Base-by-base conservation (phyloP, 2,888 invertebrate species). In the Drosophila macrospina region DNA sequence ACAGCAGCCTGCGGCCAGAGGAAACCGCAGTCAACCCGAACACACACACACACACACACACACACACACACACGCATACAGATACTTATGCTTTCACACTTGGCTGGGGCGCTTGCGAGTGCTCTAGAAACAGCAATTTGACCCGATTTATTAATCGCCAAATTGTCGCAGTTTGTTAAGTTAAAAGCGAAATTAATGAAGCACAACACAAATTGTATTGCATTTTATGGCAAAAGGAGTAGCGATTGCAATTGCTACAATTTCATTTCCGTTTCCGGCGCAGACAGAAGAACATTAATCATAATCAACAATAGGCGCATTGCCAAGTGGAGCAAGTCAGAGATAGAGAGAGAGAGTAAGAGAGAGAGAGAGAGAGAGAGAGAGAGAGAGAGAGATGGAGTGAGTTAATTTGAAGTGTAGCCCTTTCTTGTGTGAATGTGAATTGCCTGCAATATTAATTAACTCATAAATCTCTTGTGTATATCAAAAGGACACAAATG, bases 391-490 rank as follows among this genome's bases (percentile, higher is more conserved):
- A 15, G 20, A 11, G 32, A 2, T 11, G 42, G 5, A 28, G 20
- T 8, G 15, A 45, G 37, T 61, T 36, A 20, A 42, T 39, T 32
- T 30, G 26, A 48, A 39, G 24, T 32, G 36, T 13, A 47, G 60
- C 47, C 55, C 56, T 47, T 37, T 41, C 72, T 50, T 42, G n/a
- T n/a, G n/a, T n/a, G n/a, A 13, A n/a, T 15, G 20, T 3, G 20
- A 10, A 39, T 30, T n/a, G 44, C 51, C 60, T 64, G 69, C 59
- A 66, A 79, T 69, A 81, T 86, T 86, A 86, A 86, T 86, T 88
- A 86, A 77, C 89, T 88, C 87, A 88, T 86, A 88, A 88, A 88
- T 86, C 87, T 87, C 84, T 76, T 74, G 69, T 70, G 81, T 77
- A 77, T 75, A 87, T 81, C 74, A 60, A 74, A 82, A 69, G 77